Conservation (phyloP, 2,888 invertebrate species). For the Cacoxenus indagator region DNA sequence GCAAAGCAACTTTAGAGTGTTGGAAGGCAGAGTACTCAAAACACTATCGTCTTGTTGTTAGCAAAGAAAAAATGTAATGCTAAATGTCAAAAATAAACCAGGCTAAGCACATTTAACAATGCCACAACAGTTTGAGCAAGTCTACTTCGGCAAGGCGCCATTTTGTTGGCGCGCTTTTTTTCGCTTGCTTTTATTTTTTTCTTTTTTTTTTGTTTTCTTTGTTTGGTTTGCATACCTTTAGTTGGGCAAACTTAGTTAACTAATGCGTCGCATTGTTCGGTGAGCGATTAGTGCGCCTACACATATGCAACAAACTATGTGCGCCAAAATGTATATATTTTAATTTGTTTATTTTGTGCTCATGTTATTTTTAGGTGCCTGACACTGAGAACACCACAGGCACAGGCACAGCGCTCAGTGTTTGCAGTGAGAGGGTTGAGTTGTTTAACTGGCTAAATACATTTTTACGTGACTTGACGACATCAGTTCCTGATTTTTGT, state of each 20-base stretch:
- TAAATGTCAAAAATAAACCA: constrained; percentile 14
- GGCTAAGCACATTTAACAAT: constrained; percentile 11
- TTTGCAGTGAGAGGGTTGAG: neutral
- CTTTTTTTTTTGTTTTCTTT: neutral
- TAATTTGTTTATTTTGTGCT: constrained; percentile 15
- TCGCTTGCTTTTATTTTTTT: neutral
- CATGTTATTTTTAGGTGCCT: neutral
- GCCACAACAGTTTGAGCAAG: neutral
- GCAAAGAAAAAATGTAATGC: neutral
- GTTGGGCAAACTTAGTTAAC: constrained; percentile 3
- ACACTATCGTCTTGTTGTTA: too few relatives aligned
- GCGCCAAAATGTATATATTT: constrained; percentile 1
- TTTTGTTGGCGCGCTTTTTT: neutral
- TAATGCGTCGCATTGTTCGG: neutral
- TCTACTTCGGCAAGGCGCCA: neutral
- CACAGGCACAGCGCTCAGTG: neutral
- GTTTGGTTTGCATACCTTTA: neutral
- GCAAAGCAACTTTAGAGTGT: neutral
- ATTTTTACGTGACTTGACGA: constrained; percentile 19
- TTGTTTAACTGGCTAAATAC: constrained; percentile 11
- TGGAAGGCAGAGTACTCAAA: neutral
- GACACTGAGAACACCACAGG: neutral
- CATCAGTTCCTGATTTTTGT: constrained; percentile 15
- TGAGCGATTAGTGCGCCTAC: constrained; percentile 12
- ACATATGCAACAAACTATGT: constrained; percentile 1